These are phyloP conservation scores for Spisula solida DNA, from an alignment of 2,888 invertebrate species.

Conservation along the genomic window DNA sequence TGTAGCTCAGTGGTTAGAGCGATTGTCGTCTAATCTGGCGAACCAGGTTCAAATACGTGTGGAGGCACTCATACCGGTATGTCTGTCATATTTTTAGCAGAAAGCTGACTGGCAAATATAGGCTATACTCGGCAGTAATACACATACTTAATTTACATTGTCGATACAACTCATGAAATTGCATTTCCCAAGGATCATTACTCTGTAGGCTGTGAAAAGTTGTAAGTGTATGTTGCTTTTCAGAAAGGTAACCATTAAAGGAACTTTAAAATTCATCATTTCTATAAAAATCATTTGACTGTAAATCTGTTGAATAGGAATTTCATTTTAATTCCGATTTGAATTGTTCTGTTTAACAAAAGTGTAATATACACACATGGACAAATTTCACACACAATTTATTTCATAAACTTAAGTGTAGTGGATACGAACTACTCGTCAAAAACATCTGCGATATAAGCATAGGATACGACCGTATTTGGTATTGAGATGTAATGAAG, in stretches of 20 bases:
- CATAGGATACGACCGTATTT: not conserved
- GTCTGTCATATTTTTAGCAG: too few relatives aligned
- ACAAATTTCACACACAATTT: conserved; percentile 25
- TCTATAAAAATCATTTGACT: conserved; percentile 7
- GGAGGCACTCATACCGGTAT: too few relatives aligned
- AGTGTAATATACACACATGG: not conserved
- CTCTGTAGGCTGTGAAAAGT: not conserved
- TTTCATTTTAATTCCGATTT: not conserved
- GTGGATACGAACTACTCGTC: not conserved
- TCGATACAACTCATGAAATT: not conserved
- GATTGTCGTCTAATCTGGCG: too few relatives aligned
- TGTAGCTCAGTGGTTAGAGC: too few relatives aligned
- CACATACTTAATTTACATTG: too few relatives aligned
- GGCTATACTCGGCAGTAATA: too few relatives aligned
- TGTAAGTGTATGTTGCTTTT: not conserved
- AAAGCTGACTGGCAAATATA: too few relatives aligned
- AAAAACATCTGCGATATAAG: conserved; percentile 14
- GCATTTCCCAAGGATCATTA: not conserved
- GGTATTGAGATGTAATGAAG: conserved; percentile 13
- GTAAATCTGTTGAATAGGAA: not conserved
- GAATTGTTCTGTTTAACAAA: not conserved
- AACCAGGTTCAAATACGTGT: too few relatives aligned
- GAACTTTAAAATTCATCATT: not conserved
- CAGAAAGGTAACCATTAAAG: not conserved
- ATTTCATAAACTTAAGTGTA: conserved; percentile 17